Percentiles rank a stretch among this genome's conserved stretches.
Conservation (phyloP, 1,140 invertebrate species). For the Bombus soroeensis region DNA sequence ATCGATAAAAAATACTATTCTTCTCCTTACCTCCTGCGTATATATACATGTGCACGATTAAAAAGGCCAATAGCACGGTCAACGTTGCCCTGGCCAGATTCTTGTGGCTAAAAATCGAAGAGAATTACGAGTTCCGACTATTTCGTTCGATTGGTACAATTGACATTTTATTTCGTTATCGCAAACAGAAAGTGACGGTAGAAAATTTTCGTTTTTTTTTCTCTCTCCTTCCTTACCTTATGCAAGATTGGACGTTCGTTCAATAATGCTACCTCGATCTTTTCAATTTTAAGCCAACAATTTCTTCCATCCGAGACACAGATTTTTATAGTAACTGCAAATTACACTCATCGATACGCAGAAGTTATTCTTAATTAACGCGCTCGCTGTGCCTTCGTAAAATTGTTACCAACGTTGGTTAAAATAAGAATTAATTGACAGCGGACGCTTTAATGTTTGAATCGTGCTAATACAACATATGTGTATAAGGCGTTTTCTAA, state of each 20-base stretch:
- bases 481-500: not conserved
- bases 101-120: slow-evolving; percentile 41
- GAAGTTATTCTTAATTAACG: slow-evolving; percentile 15
- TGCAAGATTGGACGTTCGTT: not conserved
- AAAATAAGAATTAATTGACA: slow-evolving; percentile 34
- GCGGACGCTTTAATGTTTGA: slow-evolving; percentile 29
- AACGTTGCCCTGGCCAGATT: slow-evolving; percentile 11
- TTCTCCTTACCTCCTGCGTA: slow-evolving; percentile 44
- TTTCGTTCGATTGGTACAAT: slow-evolving; percentile 16
- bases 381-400: slow-evolving; percentile 13
- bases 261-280: not conserved
- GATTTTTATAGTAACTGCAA: not conserved
- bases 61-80: slow-evolving; percentile 35
- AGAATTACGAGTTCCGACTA: not conserved
- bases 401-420: not conserved
- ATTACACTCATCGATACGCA: slow-evolving; percentile 25
- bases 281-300: slow-evolving; percentile 34
- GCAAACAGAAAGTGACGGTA: not conserved
- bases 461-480: slow-evolving; percentile 16
- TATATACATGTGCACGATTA: slow-evolving; percentile 55
- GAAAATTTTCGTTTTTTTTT: not conserved
- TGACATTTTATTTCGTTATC: slow-evolving; percentile 27
- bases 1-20: slow-evolving; percentile 71
- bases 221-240: not conserved
- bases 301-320: not conserved